phyloP scores from a whole-genome alignment of 2,797 vertebrate genomes.

The Sebastes oblongus region DNA sequence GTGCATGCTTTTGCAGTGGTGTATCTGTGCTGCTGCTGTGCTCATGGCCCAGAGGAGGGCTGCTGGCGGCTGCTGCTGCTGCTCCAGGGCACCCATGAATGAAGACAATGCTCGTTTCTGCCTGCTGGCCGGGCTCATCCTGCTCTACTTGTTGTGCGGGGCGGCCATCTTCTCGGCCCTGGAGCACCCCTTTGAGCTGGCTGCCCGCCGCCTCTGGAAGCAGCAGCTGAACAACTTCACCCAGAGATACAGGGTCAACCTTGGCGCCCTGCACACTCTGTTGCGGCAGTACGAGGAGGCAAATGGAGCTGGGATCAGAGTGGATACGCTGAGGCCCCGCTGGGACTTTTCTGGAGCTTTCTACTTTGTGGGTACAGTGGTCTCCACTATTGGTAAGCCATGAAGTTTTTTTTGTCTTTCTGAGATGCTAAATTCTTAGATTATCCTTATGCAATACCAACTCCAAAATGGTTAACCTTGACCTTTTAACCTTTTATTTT shows the following conservation, averaged over 20 bases:
- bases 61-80: constrained; percentile 73
- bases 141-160: constrained; percentile 84
- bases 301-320: constrained; percentile 79
- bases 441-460: neutral
- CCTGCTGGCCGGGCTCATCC: constrained; percentile 82
- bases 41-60: constrained; percentile 82
- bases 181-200: constrained; percentile 82
- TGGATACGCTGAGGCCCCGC: constrained; percentile 79
- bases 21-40: constrained; percentile 50
- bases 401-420: neutral
- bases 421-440: neutral
- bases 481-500: constrained; percentile 13
- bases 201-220: constrained; percentile 77
- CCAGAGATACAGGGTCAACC: constrained; percentile 72
- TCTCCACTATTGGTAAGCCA: constrained; percentile 84
- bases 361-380: constrained; percentile 86
- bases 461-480: neutral
- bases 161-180: constrained; percentile 85
- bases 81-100: constrained; percentile 77
- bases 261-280: constrained; percentile 74
- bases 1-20: constrained; percentile 62
- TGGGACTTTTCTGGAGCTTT: constrained; percentile 87
- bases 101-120: constrained; percentile 87
- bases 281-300: constrained; percentile 84
- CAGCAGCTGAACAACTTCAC: constrained; percentile 83